Evolutionary conservation across 2,113 vertebrate genomes (phyloP).

Genomic region (Ondatra zibethicus): DNA sequence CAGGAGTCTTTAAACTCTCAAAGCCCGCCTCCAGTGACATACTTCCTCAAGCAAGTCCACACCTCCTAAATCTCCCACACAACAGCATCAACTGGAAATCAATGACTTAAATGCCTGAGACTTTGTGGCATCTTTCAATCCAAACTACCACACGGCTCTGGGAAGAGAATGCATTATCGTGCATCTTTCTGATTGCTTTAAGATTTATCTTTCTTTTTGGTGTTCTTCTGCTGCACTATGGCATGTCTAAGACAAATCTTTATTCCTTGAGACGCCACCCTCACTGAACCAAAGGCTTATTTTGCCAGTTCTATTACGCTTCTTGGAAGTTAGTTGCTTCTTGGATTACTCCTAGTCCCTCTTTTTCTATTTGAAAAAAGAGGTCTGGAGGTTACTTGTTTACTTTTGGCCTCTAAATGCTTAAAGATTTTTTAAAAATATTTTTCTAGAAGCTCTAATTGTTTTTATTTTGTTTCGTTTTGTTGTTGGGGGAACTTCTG

Average conservation of each 20-base stretch:
- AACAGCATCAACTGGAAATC: too few species aligned
- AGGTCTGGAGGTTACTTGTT: not conserved
- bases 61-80: not conserved
- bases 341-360: not conserved
- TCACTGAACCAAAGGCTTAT: not conserved
- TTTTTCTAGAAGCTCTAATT: conserved; percentile 18
- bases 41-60: not conserved
- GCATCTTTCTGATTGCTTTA: not conserved
- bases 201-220: conserved; percentile 1
- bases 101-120: not conserved
- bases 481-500: not conserved
- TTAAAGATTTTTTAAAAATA: not conserved
- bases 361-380: conserved; percentile 19
- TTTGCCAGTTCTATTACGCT: not conserved
- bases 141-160: not conserved
- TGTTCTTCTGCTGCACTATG: not conserved
- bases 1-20: not conserved
- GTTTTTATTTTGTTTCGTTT: not conserved
- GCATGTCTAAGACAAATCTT: not conserved
- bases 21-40: not conserved
- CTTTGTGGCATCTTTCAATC: not conserved
- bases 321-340: not conserved
- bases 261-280: not conserved
- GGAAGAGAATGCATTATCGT: not conserved
- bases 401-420: conserved; percentile 7